A percentile compares a stretch with the other conserved stretches of the same genome.
These are phyloP conservation scores for Ciconia boyciana DNA, from an alignment of 2,113 vertebrate species.

Conservation along the genomic window DNA sequence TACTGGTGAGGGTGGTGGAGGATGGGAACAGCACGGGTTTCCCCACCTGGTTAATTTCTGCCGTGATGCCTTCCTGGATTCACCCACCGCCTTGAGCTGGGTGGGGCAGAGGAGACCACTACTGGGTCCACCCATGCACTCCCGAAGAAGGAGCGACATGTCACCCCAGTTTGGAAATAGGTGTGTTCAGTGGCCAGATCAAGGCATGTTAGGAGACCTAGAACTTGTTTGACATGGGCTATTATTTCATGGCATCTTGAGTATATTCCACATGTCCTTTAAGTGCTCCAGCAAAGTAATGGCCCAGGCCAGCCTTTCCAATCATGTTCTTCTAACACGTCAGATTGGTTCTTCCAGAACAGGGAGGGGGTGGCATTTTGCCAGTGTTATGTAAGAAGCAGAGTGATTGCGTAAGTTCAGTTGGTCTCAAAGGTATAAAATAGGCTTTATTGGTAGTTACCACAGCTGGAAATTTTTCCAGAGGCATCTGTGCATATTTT, in stretches of 20 bases:
- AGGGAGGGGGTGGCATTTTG: constrained; percentile 49
- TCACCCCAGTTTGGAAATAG: constrained; percentile 39
- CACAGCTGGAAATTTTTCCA: background rate
- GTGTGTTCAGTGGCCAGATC: constrained; percentile 58
- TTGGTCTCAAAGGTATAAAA: constrained; percentile 34
- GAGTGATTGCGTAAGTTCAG: constrained; percentile 31
- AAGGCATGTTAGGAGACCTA: background rate
- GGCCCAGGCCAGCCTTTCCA: constrained; percentile 30
- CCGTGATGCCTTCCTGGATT: background rate
- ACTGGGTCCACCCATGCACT: background rate
- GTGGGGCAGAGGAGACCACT: background rate
- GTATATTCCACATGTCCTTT: constrained; percentile 35
- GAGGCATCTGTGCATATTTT: background rate
- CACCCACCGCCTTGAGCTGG: background rate
- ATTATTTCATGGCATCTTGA: constrained; percentile 52
- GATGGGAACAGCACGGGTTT: background rate
- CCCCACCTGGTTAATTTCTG: background rate
- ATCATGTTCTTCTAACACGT: constrained; percentile 1
- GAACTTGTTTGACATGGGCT: constrained; percentile 39
- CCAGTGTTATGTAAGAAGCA: constrained; percentile 43
- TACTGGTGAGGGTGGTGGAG: background rate
- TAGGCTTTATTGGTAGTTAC: constrained; percentile 8
- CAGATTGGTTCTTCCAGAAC: constrained; percentile 49
- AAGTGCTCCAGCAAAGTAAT: constrained; percentile 25
- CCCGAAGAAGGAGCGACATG: background rate